Percentiles rank a stretch among this genome's conserved stretches.
Conservation (phyloP, 2,113 vertebrate genomes). For the Propithecus coquereli region DNA sequence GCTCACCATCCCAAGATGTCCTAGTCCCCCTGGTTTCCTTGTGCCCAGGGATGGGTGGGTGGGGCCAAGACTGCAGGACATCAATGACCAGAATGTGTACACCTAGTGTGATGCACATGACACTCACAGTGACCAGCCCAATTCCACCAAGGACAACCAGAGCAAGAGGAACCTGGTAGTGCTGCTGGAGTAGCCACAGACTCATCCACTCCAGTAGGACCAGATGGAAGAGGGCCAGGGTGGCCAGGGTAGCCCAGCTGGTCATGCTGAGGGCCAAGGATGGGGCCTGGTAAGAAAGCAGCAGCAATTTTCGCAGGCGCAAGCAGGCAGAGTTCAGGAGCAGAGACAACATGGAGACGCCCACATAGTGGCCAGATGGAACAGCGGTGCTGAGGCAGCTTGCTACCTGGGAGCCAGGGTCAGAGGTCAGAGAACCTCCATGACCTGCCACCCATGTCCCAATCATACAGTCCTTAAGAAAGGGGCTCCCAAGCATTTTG, state of each 20-base stretch:
- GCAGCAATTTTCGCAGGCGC: constrained; percentile 89
- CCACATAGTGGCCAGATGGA: constrained; percentile 85
- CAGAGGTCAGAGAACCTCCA: neutral
- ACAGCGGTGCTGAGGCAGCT: constrained; percentile 89
- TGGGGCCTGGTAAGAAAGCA: constrained; percentile 84
- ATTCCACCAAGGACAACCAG: constrained; percentile 87
- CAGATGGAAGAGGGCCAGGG: constrained; percentile 92
- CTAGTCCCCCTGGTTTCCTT: neutral
- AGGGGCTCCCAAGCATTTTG: neutral
- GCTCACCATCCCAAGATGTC: neutral
- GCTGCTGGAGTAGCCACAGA: constrained; percentile 90
- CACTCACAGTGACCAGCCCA: constrained; percentile 90
- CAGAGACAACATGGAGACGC: constrained; percentile 91
- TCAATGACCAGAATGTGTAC: constrained; percentile 88
- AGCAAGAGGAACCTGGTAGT: constrained; percentile 82
- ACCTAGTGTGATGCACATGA: constrained; percentile 89
- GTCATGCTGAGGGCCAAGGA: constrained; percentile 86
- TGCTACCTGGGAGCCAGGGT: constrained; percentile 85
- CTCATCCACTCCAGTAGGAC: constrained; percentile 94
- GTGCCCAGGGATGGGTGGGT: accelerated
- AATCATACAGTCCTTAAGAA: neutral
- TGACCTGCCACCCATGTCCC: neutral
- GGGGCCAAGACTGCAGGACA: constrained; percentile 81
- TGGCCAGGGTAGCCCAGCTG: constrained; percentile 91
- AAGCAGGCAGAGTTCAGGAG: constrained; percentile 94